Conservation (phyloP, 2,888 invertebrate species). For the Andrena marginata region DNA sequence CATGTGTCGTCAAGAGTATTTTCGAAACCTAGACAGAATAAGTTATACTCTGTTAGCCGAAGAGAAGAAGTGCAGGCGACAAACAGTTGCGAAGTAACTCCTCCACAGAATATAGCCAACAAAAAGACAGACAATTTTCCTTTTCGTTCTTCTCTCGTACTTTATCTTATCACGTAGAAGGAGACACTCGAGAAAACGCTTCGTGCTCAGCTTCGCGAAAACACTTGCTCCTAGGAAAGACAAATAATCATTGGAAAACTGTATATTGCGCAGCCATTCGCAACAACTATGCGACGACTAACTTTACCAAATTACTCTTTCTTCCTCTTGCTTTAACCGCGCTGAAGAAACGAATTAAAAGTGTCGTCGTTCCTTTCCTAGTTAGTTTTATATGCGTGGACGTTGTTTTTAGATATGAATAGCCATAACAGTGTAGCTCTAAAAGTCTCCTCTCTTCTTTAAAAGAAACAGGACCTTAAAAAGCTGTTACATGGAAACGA, state of each 20-base stretch:
- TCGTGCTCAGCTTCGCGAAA: background rate
- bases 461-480: too few species aligned
- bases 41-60: background rate
- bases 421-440: too few species aligned
- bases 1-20: background rate
- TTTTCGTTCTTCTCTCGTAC: background rate
- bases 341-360: background rate
- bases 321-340: background rate
- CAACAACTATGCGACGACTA: background rate
- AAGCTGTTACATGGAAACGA: too few species aligned
- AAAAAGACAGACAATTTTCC: background rate
- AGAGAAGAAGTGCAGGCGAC: background rate
- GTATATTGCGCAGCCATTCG: background rate
- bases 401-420: too few species aligned
- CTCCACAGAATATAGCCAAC: background rate
- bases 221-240: background rate
- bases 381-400: background rate
- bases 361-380: background rate
- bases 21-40: background rate
- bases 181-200: background rate
- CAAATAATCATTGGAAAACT: background rate
- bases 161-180: background rate
- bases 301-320: background rate
- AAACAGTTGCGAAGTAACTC: background rate
- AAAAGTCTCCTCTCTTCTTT: too few species aligned